Percentiles rank a stretch among this genome's conserved stretches.
These are phyloP conservation scores for Cephalotes varians DNA, from an alignment of 2,888 invertebrate species.

Conservation along the genomic window DNA sequence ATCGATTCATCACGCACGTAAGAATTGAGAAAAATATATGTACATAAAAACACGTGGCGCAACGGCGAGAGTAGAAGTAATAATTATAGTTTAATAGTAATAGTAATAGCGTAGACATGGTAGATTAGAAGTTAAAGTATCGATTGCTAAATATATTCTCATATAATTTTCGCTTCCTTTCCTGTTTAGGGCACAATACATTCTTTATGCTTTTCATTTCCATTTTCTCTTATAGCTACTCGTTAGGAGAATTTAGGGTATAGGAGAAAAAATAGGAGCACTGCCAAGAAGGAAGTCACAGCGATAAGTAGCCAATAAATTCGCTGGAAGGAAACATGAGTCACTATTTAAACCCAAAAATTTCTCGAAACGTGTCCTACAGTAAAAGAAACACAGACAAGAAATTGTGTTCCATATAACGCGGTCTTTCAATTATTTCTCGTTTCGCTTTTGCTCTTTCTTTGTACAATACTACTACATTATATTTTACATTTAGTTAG, in stretches of 20 bases:
- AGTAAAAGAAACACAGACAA: constrained; percentile 75
- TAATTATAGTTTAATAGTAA: constrained; percentile 71
- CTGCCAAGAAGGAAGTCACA: constrained; percentile 32
- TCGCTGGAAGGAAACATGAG: constrained; percentile 66
- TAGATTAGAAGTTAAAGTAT: constrained; percentile 74
- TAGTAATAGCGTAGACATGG: constrained; percentile 68
- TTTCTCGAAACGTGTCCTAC: constrained; percentile 71
- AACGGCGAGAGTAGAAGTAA: constrained; percentile 74
- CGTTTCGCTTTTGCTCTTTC: constrained; percentile 65
- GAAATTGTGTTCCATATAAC: constrained; percentile 66
- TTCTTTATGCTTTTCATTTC: constrained; percentile 56
- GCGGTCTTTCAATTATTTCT: constrained; percentile 68
- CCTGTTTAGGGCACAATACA: constrained; percentile 68
- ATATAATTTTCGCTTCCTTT: constrained; percentile 53
- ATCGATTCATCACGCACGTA: constrained; percentile 66
- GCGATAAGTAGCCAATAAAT: constrained; percentile 62
- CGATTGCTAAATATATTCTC: constrained; percentile 72
- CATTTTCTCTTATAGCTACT: constrained; percentile 70
- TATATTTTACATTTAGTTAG: constrained; percentile 67
- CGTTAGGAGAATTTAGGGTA: constrained; percentile 67
- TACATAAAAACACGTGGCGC: constrained; percentile 72
- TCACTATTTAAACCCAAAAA: constrained; percentile 72
- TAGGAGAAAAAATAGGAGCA: constrained; percentile 44
- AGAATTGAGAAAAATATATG: constrained; percentile 74
- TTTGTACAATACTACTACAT: constrained; percentile 79